Conservation (phyloP, 1,140 invertebrate species). For the Drosophila mojavensis region DNA sequence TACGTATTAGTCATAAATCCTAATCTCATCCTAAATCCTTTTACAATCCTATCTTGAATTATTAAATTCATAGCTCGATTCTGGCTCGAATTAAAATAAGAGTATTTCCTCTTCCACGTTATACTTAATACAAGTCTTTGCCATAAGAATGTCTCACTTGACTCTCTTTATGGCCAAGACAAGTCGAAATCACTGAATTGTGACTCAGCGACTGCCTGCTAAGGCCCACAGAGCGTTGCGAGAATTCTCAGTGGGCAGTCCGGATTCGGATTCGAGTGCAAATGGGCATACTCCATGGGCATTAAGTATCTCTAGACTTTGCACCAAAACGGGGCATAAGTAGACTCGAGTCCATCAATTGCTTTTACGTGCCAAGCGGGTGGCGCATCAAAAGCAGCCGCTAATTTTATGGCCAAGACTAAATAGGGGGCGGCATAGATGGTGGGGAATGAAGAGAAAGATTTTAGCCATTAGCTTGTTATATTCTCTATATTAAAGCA, state of each 20-base stretch:
- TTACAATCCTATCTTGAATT: too few relatives aligned
- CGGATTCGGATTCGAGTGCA: background rate
- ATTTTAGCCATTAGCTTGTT: too few relatives aligned
- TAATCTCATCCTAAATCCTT: too few relatives aligned
- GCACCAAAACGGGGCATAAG: conserved; percentile 30
- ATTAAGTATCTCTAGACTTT: conserved; percentile 9
- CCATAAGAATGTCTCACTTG: conserved; percentile 4
- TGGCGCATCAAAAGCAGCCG: conserved; percentile 25
- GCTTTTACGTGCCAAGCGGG: conserved; percentile 34
- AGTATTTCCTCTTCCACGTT: background rate
- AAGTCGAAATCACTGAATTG: conserved; percentile 1
- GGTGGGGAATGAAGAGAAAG: too few relatives aligned
- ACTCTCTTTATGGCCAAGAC: conserved; percentile 25
- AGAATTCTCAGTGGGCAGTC: conserved; percentile 34
- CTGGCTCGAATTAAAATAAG: background rate
- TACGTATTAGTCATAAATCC: too few relatives aligned
- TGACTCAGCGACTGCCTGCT: conserved; percentile 28
- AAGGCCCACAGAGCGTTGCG: conserved; percentile 20
- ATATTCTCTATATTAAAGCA: too few relatives aligned
- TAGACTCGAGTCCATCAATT: conserved; percentile 21
- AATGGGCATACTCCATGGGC: background rate
- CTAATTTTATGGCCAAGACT: conserved; percentile 7
- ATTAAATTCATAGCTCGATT: too few relatives aligned
- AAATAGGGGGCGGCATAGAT: background rate
- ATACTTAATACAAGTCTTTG: background rate